A percentile compares a stretch with the other conserved stretches of the same genome.
phyloP scores from a whole-genome alignment of 2,888 invertebrate species.

The Ormia ochracea region DNA sequence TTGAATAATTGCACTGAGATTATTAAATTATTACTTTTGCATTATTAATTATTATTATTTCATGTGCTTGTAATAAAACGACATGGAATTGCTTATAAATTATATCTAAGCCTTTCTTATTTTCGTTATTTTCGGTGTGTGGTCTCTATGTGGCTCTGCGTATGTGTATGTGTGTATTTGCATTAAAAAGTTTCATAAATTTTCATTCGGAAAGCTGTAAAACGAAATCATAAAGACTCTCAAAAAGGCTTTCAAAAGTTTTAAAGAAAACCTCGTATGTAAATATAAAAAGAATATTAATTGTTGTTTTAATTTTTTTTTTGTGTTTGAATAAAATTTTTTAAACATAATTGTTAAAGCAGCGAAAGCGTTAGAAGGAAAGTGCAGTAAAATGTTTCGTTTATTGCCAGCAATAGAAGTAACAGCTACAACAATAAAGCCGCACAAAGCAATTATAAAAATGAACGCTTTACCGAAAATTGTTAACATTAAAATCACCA shows the following conservation, averaged over 20 bases:
- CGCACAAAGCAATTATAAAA: constrained; percentile 49
- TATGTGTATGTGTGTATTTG: background rate
- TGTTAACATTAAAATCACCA: constrained; percentile 43
- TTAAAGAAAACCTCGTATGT: background rate
- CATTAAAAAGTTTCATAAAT: constrained; percentile 55
- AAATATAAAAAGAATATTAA: constrained; percentile 4
- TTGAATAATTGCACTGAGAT: background rate
- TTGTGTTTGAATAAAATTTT: constrained; percentile 4
- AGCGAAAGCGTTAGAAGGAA: constrained; percentile 74
- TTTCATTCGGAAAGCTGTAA: constrained; percentile 49
- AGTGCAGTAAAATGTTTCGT: constrained; percentile 71
- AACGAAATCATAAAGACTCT: constrained; percentile 31
- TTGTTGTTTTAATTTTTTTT: constrained; percentile 52
- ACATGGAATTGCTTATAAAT: background rate
- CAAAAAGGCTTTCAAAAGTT: background rate
- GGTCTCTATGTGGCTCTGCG: too few species aligned
- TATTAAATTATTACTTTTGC: background rate
- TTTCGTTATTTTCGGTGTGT: too few species aligned
- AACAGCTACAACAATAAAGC: constrained; percentile 55
- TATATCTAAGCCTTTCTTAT: background rate
- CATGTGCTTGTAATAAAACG: background rate
- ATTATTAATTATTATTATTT: too few species aligned
- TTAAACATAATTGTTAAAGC: constrained; percentile 69
- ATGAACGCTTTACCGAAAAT: constrained; percentile 51
- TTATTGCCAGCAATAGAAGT: constrained; percentile 46